Evolutionary conservation across 2,888 invertebrate genomes (phyloP).

Genomic region (Sarcophaga carnaria): DNA sequence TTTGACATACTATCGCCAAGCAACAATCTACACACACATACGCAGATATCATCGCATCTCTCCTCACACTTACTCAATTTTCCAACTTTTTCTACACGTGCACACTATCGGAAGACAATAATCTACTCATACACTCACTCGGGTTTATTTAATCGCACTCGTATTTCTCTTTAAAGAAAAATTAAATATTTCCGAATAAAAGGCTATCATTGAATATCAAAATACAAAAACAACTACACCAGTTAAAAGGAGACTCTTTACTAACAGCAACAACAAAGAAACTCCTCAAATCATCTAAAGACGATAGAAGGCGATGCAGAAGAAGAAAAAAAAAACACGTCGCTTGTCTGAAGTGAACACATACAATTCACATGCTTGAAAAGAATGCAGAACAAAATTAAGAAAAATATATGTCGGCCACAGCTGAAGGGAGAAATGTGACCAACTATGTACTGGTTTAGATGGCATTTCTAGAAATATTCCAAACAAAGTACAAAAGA

Average conservation of each 20-base stretch:
- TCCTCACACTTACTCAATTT: constrained; percentile 15
- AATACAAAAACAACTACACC: constrained; percentile 26
- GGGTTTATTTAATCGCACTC: too few relatives aligned
- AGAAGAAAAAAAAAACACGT: neutral
- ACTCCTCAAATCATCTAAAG: neutral
- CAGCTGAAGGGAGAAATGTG: neutral
- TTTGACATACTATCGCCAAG: neutral
- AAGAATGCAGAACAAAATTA: constrained; percentile 48
- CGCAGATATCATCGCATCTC: neutral
- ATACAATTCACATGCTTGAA: constrained; percentile 18
- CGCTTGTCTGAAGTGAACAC: constrained; percentile 11
- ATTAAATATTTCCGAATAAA: too few relatives aligned
- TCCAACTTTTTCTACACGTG: too few relatives aligned
- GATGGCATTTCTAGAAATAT: too few relatives aligned
- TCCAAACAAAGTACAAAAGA: too few relatives aligned
- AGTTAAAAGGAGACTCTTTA: constrained; percentile 8
- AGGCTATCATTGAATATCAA: constrained; percentile 40
- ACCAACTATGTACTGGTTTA: neutral
- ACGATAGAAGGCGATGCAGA: neutral
- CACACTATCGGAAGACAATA: too few relatives aligned
- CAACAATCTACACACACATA: constrained; percentile 19
- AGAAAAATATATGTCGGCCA: constrained; percentile 4
- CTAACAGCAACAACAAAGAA: constrained; percentile 14
- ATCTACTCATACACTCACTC: too few relatives aligned
- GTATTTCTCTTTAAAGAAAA: too few relatives aligned